These are phyloP conservation scores for Parascotia fuliginaria DNA, from an alignment of 2,888 invertebrate genomes.

Conservation along the genomic window DNA sequence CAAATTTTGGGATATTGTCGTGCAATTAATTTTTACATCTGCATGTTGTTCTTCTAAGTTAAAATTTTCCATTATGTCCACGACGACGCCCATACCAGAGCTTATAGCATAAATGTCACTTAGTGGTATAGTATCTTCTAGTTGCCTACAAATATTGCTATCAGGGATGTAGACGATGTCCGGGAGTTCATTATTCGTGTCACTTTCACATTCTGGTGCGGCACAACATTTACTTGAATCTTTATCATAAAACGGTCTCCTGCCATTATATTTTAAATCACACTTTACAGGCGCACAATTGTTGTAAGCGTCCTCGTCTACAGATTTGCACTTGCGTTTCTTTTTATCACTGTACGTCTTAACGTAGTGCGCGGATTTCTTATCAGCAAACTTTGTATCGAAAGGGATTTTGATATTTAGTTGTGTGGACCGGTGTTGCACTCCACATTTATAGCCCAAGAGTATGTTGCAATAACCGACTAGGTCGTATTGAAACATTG, in stretches of 20 bases:
- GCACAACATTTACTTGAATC: slow-evolving; percentile 50
- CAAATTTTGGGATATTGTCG: slow-evolving; percentile 71
- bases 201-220: slow-evolving; percentile 53
- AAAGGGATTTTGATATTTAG: slow-evolving; percentile 55
- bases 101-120: slow-evolving; percentile 66
- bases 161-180: slow-evolving; percentile 60
- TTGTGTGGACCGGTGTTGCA: slow-evolving; percentile 26
- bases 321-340: slow-evolving; percentile 46
- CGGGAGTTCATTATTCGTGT: slow-evolving; percentile 54
- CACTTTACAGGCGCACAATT: slow-evolving; percentile 65
- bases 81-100: slow-evolving; percentile 58
- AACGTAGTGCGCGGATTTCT: slow-evolving; percentile 32
- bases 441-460: slow-evolving; percentile 52
- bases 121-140: slow-evolving; percentile 55
- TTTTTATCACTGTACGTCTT: slow-evolving; percentile 43
- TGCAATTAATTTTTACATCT: slow-evolving; percentile 50
- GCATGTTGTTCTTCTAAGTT: not conserved
- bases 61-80: slow-evolving; percentile 27
- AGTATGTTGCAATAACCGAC: slow-evolving; percentile 62
- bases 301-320: slow-evolving; percentile 63
- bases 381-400: slow-evolving; percentile 55
- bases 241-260: slow-evolving; percentile 55
- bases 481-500: slow-evolving; percentile 61
- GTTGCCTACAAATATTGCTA: slow-evolving; percentile 64
- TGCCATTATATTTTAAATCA: slow-evolving; percentile 65